These are phyloP conservation scores for Shinisaurus crocodilurus DNA, from an alignment of 2,113 vertebrate genomes.

Conservation along the genomic window DNA sequence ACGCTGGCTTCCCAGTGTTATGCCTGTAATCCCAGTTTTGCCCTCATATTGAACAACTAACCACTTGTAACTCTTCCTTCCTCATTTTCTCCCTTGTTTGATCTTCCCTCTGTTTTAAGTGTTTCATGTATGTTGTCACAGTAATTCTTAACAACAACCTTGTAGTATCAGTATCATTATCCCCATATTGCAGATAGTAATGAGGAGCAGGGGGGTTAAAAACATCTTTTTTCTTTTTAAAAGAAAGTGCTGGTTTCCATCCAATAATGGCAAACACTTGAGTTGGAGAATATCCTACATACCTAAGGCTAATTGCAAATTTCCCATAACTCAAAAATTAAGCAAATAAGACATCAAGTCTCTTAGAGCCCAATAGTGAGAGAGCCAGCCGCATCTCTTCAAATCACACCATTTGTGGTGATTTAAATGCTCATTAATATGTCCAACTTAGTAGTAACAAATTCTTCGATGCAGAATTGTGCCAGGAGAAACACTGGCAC, in stretches of 20 bases:
- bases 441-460: slow-evolving; percentile 48
- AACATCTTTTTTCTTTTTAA: not conserved
- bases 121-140: not conserved
- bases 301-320: slow-evolving; percentile 35
- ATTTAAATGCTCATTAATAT: slow-evolving; percentile 47
- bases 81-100: not conserved
- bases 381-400: slow-evolving; percentile 24
- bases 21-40: not conserved
- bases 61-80: not conserved
- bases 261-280: slow-evolving; percentile 39
- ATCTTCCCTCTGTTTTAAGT: not conserved
- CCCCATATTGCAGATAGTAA: not conserved
- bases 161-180: not conserved
- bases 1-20: not conserved
- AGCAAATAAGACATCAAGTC: slow-evolving; percentile 50
- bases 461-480: slow-evolving; percentile 1
- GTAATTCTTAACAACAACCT: not conserved
- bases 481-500: slow-evolving; percentile 64
- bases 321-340: slow-evolving; percentile 35
- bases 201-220: not conserved
- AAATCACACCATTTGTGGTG: slow-evolving; percentile 44
- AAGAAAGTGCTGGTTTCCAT: not conserved
- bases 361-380: slow-evolving; percentile 4
- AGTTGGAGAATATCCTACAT: slow-evolving; percentile 26
- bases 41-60: not conserved